phyloP scores from a whole-genome alignment of 2,113 vertebrate species.

The Protomyctophum bolini region DNA sequence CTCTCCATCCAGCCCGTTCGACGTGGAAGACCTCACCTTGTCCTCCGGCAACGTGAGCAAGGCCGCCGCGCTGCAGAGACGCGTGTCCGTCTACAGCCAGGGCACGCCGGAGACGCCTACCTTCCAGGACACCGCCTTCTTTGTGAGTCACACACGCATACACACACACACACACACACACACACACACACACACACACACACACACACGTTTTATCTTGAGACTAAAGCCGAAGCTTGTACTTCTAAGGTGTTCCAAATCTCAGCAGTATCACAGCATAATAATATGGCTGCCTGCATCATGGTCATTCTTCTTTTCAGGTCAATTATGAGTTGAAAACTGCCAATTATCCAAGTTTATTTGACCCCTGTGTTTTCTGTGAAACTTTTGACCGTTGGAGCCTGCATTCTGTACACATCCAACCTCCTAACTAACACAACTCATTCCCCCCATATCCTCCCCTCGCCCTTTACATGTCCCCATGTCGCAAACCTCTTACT shows the following conservation, averaged over 20 bases:
- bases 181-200: too few species aligned
- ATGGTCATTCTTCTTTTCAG: too few species aligned
- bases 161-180: background rate
- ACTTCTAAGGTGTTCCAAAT: too few species aligned
- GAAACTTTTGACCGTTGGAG: too few species aligned
- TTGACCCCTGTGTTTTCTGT: too few species aligned
- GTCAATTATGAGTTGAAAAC: too few species aligned
- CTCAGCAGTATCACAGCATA: too few species aligned
- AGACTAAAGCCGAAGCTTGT: too few species aligned
- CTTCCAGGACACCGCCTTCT: slow-evolving; percentile 93
- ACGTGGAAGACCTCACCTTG: slow-evolving; percentile 92
- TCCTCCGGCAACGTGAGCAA: slow-evolving; percentile 90
- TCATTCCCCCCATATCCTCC: slow-evolving; percentile 54
- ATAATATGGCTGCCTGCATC: too few species aligned
- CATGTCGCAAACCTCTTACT: slow-evolving; percentile 26
- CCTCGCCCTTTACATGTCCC: slow-evolving; percentile 42
- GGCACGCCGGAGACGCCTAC: slow-evolving; percentile 95
- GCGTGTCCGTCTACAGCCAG: slow-evolving; percentile 96
- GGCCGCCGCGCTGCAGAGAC: slow-evolving; percentile 89
- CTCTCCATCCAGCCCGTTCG: slow-evolving; percentile 85
- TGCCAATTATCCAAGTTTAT: too few species aligned
- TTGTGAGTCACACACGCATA: slow-evolving; percentile 82
- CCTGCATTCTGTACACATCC: too few species aligned
- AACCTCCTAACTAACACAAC: slow-evolving; percentile 68
- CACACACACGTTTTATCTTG: too few species aligned